Evolutionary conservation across 2,888 invertebrate genomes (phyloP).

Genomic region (Cosmia trapezina): DNA sequence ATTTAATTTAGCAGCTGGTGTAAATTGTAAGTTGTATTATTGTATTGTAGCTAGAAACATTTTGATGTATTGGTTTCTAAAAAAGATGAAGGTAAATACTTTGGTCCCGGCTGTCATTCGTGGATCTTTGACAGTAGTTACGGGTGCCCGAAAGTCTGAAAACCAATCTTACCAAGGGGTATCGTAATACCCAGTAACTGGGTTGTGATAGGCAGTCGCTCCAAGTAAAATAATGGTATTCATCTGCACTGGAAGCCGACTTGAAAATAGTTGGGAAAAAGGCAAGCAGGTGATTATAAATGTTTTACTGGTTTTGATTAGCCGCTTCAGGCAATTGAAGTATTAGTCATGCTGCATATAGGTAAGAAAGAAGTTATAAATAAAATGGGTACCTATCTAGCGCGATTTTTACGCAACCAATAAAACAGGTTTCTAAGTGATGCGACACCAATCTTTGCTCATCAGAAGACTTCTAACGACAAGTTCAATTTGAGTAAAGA

Average conservation of each 20-base stretch:
- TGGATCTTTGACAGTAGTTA: neutral
- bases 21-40: too few relatives aligned
- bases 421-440: slow-evolving; percentile 1
- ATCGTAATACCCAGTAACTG: neutral
- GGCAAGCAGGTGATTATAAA: neutral
- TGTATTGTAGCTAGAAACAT: too few relatives aligned
- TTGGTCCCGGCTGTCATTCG: neutral
- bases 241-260: neutral
- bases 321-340: slow-evolving; percentile 1
- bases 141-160: neutral
- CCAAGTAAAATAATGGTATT: neutral
- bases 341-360: slow-evolving; percentile 17
- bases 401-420: neutral
- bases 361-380: neutral
- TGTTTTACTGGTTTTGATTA: neutral
- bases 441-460: slow-evolving; percentile 2
- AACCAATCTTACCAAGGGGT: neutral
- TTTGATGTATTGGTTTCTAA: too few relatives aligned
- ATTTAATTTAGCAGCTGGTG: too few relatives aligned
- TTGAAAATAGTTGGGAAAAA: neutral
- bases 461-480: slow-evolving; percentile 14
- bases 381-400: neutral
- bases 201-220: neutral
- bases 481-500: slow-evolving; percentile 6
- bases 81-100: too few relatives aligned